A percentile compares a stretch with the other conserved stretches of the same genome.
phyloP scores from a whole-genome alignment of 2,888 invertebrate species.

The Eristalinus aeneus region DNA sequence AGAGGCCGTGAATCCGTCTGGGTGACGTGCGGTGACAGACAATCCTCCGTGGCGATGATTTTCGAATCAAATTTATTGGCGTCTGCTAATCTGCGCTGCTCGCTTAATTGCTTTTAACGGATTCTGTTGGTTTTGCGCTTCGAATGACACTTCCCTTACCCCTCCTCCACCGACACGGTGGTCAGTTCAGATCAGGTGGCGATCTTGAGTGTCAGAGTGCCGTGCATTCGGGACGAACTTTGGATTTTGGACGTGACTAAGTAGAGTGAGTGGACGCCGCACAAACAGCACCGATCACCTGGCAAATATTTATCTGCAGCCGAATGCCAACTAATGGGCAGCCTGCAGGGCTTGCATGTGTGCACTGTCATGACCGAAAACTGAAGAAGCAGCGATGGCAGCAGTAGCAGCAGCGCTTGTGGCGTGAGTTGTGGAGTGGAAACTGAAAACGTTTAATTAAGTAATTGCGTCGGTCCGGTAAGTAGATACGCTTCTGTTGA shows the following conservation, averaged over 20 bases:
- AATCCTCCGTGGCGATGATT: conserved; percentile 53
- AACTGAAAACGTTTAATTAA: conserved; percentile 64
- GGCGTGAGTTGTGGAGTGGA: conserved; percentile 68
- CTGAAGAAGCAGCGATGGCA: not conserved
- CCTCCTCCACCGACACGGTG: not conserved
- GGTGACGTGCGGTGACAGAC: conserved; percentile 49
- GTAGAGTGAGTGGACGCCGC: conserved; percentile 65
- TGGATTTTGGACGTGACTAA: conserved; percentile 58
- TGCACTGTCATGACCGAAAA: conserved; percentile 29
- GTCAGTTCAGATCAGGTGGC: not conserved
- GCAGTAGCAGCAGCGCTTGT: conserved; percentile 13
- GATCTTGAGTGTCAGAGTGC: conserved; percentile 16
- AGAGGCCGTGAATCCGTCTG: conserved; percentile 53
- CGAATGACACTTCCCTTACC: conserved; percentile 18
- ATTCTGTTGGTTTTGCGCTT: conserved; percentile 67
- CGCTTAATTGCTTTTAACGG: conserved; percentile 71
- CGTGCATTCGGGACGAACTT: conserved; percentile 58
- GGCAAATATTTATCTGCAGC: conserved; percentile 59
- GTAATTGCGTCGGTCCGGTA: conserved; percentile 54
- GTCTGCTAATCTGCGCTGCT: conserved; percentile 69
- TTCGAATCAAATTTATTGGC: conserved; percentile 71
- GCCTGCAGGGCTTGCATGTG: conserved; percentile 27
- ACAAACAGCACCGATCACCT: conserved; percentile 41
- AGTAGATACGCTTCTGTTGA: conserved; percentile 10
- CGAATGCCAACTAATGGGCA: conserved; percentile 62